Evolutionary conservation across 1,140 invertebrate genomes (phyloP).

Genomic region (Aphelenchoides avenae): DNA sequence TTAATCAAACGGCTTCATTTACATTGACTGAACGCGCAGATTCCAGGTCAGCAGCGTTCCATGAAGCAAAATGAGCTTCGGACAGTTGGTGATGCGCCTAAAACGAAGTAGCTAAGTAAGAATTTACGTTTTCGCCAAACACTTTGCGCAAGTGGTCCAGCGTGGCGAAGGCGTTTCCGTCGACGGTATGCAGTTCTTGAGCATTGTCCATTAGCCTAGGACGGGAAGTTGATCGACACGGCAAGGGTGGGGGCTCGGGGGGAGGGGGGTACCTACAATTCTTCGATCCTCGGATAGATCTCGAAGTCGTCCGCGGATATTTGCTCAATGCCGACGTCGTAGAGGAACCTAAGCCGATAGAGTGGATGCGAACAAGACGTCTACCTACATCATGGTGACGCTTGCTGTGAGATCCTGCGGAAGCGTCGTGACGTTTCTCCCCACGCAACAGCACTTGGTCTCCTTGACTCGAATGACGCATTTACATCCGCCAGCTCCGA

Average conservation of each 20-base stretch:
- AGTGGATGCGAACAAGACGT: too few relatives aligned
- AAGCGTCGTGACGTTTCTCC: too few relatives aligned
- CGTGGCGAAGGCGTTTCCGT: conserved; percentile 27
- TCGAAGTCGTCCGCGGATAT: conserved; percentile 17
- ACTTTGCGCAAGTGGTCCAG: conserved; percentile 31
- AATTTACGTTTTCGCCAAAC: conserved; percentile 27
- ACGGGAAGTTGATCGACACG: conserved; percentile 12
- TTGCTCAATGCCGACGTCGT: conserved; percentile 24
- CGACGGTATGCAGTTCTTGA: conserved; percentile 23
- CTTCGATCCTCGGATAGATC: conserved; percentile 25
- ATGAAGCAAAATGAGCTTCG: conserved; percentile 16
- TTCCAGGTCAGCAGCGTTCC: conserved; percentile 28
- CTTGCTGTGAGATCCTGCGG: too few relatives aligned
- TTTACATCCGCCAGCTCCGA: too few relatives aligned
- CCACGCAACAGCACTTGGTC: too few relatives aligned
- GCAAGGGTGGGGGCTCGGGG: not conserved
- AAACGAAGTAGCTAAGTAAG: conserved; percentile 9
- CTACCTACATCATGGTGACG: too few relatives aligned
- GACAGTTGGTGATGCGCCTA: conserved; percentile 42
- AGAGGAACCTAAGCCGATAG: conserved; percentile 23
- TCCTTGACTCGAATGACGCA: too few relatives aligned
- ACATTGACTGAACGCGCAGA: conserved; percentile 33
- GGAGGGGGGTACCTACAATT: conserved; percentile 18
- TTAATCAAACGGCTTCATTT: not conserved
- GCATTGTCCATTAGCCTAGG: conserved; percentile 29